A percentile compares a stretch with the other conserved stretches of the same genome.
phyloP scores from a whole-genome alignment of 2,113 vertebrate species.

The Australoheros scitulus region DNA sequence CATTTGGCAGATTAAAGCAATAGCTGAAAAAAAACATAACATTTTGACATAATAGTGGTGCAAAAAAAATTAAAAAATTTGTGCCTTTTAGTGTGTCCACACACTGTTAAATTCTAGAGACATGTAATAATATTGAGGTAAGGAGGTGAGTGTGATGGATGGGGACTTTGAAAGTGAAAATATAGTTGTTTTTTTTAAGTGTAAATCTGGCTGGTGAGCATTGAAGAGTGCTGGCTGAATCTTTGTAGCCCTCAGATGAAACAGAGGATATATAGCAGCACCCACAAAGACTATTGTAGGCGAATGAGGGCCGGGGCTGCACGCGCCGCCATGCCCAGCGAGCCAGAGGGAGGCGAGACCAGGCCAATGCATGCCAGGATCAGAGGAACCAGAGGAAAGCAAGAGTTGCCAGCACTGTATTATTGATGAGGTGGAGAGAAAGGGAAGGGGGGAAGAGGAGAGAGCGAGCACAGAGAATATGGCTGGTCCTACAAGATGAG shows the following conservation, averaged over 20 bases:
- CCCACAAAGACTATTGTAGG: conserved; percentile 60
- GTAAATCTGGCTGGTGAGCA: conserved; percentile 47
- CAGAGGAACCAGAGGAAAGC: conserved; percentile 70
- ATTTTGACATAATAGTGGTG: not conserved
- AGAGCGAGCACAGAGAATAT: conserved; percentile 40
- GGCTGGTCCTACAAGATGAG: conserved; percentile 43
- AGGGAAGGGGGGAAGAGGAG: conserved; percentile 24
- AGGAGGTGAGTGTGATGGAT: not conserved
- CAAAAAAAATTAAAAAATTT: not conserved
- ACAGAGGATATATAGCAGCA: conserved; percentile 39
- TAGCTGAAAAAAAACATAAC: fast-evolving
- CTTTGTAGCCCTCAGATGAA: conserved; percentile 67
- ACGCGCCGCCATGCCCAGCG: conserved; percentile 64
- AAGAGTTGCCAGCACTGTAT: conserved; percentile 70
- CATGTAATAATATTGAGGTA: not conserved
- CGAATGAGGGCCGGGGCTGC: conserved; percentile 54
- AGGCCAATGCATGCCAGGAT: conserved; percentile 71
- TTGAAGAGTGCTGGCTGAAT: conserved; percentile 33
- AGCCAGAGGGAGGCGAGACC: conserved; percentile 67
- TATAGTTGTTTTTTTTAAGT: not conserved
- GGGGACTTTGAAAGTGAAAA: not conserved
- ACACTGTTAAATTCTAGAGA: not conserved
- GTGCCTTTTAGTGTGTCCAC: not conserved
- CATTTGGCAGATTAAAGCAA: not conserved
- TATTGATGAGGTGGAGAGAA: conserved; percentile 67